Conservation (phyloP, 2,888 invertebrate genomes). For the Taphrorychus bicolor region DNA sequence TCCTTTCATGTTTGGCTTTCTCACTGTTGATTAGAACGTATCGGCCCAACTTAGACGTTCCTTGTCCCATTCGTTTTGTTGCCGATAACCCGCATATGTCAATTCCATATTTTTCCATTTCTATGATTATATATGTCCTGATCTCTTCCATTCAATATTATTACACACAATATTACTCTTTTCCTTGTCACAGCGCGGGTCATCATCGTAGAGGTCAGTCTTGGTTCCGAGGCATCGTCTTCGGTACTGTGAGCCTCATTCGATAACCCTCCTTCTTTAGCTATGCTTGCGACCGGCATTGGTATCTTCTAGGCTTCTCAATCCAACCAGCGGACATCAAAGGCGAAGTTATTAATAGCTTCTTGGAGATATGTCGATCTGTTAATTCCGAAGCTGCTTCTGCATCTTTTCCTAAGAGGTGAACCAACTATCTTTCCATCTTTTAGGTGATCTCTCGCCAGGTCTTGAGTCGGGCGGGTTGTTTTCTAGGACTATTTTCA, state of each 20-base stretch:
- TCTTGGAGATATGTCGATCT: too few species aligned
- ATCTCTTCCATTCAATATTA: slow-evolving; percentile 9
- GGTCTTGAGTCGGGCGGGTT: too few species aligned
- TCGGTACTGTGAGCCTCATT: neutral
- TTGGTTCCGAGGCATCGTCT: neutral
- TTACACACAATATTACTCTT: slow-evolving; percentile 1
- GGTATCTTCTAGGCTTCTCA: neutral
- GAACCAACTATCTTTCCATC: too few species aligned
- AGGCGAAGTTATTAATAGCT: too few species aligned
- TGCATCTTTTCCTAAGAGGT: too few species aligned
- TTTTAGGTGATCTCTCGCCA: too few species aligned
- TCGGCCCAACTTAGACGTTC: slow-evolving; percentile 4
- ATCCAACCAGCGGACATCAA: neutral
- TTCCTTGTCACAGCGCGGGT: neutral
- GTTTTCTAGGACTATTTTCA: too few species aligned
- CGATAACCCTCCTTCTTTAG: neutral
- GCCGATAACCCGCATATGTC: slow-evolving; percentile 11
- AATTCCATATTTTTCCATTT: slow-evolving; percentile 14
- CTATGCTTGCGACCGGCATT: neutral
- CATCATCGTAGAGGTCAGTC: neutral
- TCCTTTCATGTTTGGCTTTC: slow-evolving; percentile 13
- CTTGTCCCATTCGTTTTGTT: slow-evolving; percentile 9
- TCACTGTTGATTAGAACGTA: slow-evolving; percentile 13
- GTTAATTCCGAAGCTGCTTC: too few species aligned
- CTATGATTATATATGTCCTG: slow-evolving; percentile 10